These are phyloP conservation scores for Belgica antarctica DNA, from an alignment of 2,888 invertebrate genomes.

Conservation along the genomic window DNA sequence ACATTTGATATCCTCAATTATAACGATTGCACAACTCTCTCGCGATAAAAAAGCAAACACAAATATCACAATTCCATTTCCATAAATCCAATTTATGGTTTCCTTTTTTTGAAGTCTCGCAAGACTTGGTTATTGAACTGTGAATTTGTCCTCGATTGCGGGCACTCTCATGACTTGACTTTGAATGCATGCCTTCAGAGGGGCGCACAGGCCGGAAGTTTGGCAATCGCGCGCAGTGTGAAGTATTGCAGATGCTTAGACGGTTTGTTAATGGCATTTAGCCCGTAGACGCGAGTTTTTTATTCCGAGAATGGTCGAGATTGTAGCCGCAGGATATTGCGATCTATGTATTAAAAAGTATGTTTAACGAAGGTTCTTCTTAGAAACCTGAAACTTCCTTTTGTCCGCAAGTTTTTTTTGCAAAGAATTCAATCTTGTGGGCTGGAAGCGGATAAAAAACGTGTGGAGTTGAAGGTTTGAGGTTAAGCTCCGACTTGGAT, in stretches of 20 bases:
- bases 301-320: neutral
- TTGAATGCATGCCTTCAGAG: too few relatives aligned
- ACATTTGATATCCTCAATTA: conserved; percentile 24
- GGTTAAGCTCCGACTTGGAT: neutral
- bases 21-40: conserved; percentile 6
- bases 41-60: too few relatives aligned
- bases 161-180: too few relatives aligned
- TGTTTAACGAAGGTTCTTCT: neutral
- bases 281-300: neutral
- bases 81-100: conserved; percentile 1
- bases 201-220: neutral
- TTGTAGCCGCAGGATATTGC: conserved; percentile 7
- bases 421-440: neutral
- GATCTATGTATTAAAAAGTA: too few relatives aligned
- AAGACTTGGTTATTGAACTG: neutral
- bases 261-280: neutral
- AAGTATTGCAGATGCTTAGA: neutral
- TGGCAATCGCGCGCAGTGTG: neutral
- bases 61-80: too few relatives aligned
- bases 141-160: neutral
- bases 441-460: neutral
- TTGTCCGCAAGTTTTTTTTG: neutral
- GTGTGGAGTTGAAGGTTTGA: neutral
- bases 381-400: conserved; percentile 1
- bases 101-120: neutral